Evolutionary conservation across 2,888 invertebrate species (phyloP).

Genomic region (Crocallis elinguaria): DNA sequence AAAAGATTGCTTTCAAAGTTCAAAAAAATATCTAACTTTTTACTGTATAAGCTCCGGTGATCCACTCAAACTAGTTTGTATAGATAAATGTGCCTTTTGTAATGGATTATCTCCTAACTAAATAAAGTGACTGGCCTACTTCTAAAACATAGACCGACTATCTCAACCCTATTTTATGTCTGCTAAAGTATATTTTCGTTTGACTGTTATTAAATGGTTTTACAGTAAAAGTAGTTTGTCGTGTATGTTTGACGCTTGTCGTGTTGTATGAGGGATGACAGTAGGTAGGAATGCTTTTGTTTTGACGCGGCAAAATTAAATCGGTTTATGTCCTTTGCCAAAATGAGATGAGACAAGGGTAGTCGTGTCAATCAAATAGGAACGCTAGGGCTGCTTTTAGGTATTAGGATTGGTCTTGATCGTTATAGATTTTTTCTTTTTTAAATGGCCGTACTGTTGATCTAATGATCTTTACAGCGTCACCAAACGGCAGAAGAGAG

Average conservation of each 20-base stretch:
- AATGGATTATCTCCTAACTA: conserved; percentile 28
- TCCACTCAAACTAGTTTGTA: conserved; percentile 18
- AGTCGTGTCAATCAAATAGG: too few relatives aligned
- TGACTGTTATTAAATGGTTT: conserved; percentile 1
- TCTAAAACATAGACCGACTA: background rate
- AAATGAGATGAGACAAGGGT: background rate
- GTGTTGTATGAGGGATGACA: conserved; percentile 18
- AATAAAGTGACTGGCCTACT: conserved; percentile 24
- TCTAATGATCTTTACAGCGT: too few relatives aligned
- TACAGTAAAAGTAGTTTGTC: conserved; percentile 19
- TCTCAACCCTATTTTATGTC: background rate
- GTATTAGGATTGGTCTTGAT: too few relatives aligned
- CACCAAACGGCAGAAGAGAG: too few relatives aligned
- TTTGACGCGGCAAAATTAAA: conserved; percentile 20
- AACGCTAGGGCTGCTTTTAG: too few relatives aligned
- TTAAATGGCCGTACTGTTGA: too few relatives aligned
- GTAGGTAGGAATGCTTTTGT: conserved; percentile 12
- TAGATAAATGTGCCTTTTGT: conserved; percentile 27
- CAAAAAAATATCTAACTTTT: background rate
- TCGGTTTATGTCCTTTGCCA: conserved; percentile 5
- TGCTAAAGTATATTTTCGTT: background rate
- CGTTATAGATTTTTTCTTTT: too few relatives aligned
- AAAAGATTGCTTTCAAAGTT: too few relatives aligned
- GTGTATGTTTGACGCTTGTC: conserved; percentile 20
- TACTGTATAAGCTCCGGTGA: background rate